These are phyloP conservation scores for Festucalex cinctus DNA, from an alignment of 2,113 vertebrate genomes.

Conservation along the genomic window DNA sequence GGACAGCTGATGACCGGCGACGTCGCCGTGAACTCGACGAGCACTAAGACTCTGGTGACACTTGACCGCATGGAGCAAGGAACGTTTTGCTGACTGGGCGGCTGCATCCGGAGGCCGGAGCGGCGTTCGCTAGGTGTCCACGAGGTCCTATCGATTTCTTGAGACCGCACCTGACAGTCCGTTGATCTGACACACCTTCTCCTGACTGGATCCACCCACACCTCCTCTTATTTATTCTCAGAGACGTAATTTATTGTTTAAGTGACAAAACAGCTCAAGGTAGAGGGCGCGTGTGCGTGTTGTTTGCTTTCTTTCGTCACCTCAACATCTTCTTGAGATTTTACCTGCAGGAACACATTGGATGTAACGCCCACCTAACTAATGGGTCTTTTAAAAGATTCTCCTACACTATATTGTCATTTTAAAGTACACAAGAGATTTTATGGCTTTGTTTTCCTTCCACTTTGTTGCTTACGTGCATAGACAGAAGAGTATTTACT, in stretches of 20 bases:
- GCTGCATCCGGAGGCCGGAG: conserved; percentile 36
- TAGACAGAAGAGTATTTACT: conserved; percentile 11
- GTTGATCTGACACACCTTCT: conserved; percentile 19
- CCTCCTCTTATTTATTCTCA: conserved; percentile 63
- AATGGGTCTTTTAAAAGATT: conserved; percentile 21
- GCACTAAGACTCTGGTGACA: conserved; percentile 43
- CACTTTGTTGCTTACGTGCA: conserved; percentile 7
- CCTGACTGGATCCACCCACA: conserved; percentile 19
- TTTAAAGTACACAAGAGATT: conserved; percentile 8
- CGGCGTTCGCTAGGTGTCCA: conserved; percentile 2
- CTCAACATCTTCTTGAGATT: conserved; percentile 20
- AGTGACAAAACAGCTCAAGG: conserved; percentile 1
- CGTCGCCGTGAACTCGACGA: conserved; percentile 41
- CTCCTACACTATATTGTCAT: background rate
- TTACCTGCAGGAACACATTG: conserved; percentile 42
- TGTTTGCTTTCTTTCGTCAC: conserved; percentile 14
- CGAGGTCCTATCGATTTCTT: conserved; percentile 24
- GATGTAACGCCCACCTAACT: conserved; percentile 17
- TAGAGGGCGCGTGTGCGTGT: conserved; percentile 12
- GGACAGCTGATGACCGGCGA: conserved; percentile 92
- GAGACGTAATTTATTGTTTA: conserved; percentile 56
- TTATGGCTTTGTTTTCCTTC: conserved; percentile 1
- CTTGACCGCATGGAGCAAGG: conserved; percentile 49
- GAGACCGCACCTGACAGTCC: conserved; percentile 23
- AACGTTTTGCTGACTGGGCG: conserved; percentile 26